Conservation (phyloP, 2,113 vertebrate species). For the Ciconia maguari region DNA sequence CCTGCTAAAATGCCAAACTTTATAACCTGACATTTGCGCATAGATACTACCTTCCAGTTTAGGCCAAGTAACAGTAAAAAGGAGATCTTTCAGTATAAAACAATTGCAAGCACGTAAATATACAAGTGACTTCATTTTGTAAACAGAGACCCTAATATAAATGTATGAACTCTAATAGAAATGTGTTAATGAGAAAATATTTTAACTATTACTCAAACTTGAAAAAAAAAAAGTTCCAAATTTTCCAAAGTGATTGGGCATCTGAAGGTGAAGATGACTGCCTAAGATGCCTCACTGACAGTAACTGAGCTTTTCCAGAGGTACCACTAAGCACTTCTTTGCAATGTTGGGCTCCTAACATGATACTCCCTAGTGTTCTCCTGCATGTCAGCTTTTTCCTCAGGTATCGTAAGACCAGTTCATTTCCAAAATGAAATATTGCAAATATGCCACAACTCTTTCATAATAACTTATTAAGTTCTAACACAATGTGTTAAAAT, state of each 20-base stretch:
- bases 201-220: not conserved
- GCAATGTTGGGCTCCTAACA: not conserved
- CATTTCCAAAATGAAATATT: not conserved
- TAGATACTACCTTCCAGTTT: not conserved
- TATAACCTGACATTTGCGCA: not conserved
- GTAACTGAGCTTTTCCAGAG: not conserved
- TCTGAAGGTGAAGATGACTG: not conserved
- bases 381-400: not conserved
- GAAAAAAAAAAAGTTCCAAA: not conserved
- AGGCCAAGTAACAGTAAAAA: not conserved
- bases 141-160: not conserved
- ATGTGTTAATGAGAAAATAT: not conserved
- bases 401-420: not conserved
- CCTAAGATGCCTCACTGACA: not conserved
- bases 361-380: not conserved
- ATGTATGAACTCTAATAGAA: not conserved
- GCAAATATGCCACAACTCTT: not conserved
- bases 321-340: not conserved
- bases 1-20: not conserved
- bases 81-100: not conserved
- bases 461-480: not conserved
- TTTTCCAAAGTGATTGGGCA: not conserved
- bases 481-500: not conserved
- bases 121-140: not conserved
- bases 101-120: not conserved